Evolutionary conservation across 2,113 vertebrate genomes (phyloP).

Genomic region (Lichenostomus cassidix): DNA sequence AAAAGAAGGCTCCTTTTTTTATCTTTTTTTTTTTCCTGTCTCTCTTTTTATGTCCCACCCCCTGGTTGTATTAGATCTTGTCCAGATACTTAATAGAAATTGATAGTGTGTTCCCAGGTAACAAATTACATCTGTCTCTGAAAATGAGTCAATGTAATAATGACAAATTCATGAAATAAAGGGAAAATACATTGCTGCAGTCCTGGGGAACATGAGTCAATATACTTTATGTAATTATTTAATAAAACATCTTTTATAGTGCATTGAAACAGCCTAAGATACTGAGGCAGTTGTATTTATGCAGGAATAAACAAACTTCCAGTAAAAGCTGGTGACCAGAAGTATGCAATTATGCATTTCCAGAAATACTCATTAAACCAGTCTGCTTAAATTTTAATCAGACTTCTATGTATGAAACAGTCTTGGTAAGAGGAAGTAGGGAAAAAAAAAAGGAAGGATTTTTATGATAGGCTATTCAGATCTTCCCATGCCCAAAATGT

Average conservation of each 20-base stretch:
- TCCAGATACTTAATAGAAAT: slow-evolving; percentile 40
- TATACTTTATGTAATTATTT: slow-evolving; percentile 26
- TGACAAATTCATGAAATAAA: slow-evolving; percentile 50
- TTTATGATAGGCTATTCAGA: not conserved
- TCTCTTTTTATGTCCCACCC: not conserved
- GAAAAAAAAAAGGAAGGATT: not conserved
- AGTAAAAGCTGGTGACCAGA: slow-evolving; percentile 64
- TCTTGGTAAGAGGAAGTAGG: not conserved
- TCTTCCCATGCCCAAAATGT: not conserved
- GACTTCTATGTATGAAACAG: slow-evolving; percentile 2
- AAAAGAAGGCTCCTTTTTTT: not conserved
- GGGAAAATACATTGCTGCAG: not conserved
- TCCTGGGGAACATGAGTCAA: not conserved
- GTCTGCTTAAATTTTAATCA: slow-evolving; percentile 65
- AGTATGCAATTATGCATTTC: slow-evolving; percentile 55
- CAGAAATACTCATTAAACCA: slow-evolving; percentile 61
- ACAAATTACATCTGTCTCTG: slow-evolving; percentile 33
- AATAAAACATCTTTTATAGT: slow-evolving; percentile 23
- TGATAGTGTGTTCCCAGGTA: slow-evolving; percentile 32
- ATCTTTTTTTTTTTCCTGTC: not conserved
- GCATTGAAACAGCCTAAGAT: slow-evolving; percentile 38
- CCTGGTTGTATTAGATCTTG: not conserved
- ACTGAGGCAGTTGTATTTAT: slow-evolving; percentile 57
- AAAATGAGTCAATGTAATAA: slow-evolving; percentile 52
- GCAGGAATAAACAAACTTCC: slow-evolving; percentile 63